Percentiles rank a stretch among this genome's conserved stretches.
Evolutionary conservation across 2,113 vertebrate genomes (phyloP).

Genomic region (Struthidea cinerea): DNA sequence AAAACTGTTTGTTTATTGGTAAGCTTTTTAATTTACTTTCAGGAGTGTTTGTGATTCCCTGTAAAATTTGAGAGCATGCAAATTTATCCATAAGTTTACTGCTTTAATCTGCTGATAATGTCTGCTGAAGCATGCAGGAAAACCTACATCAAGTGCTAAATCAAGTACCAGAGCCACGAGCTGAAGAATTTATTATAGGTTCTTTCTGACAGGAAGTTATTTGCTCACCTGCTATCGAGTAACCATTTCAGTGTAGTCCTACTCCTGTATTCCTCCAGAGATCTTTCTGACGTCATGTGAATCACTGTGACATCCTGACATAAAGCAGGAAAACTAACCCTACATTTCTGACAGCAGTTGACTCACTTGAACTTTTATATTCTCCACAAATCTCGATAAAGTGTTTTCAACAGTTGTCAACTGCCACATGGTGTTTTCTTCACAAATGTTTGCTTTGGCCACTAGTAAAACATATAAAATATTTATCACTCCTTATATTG

Average conservation of each 20-base stretch:
- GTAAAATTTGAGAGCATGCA: background rate
- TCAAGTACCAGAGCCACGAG: background rate
- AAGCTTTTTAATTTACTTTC: background rate
- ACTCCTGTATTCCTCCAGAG: background rate
- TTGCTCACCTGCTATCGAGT: rapidly evolving
- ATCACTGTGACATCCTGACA: background rate
- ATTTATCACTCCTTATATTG: background rate
- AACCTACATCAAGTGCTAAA: background rate
- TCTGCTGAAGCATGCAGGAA: background rate
- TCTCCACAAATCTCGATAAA: background rate
- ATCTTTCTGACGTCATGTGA: background rate
- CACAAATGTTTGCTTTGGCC: background rate
- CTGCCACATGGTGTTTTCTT: background rate
- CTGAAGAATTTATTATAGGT: background rate
- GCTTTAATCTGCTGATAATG: background rate
- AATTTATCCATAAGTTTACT: background rate
- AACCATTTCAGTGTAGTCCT: background rate
- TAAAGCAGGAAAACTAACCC: background rate
- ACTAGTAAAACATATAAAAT: background rate
- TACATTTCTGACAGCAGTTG: background rate
- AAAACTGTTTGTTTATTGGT: background rate
- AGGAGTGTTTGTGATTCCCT: background rate
- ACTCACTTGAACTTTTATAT: background rate
- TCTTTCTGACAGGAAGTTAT: background rate
- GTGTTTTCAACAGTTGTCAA: background rate